Evolutionary conservation across 2,888 invertebrate species (phyloP).

Genomic region (Thereva nobilitata): DNA sequence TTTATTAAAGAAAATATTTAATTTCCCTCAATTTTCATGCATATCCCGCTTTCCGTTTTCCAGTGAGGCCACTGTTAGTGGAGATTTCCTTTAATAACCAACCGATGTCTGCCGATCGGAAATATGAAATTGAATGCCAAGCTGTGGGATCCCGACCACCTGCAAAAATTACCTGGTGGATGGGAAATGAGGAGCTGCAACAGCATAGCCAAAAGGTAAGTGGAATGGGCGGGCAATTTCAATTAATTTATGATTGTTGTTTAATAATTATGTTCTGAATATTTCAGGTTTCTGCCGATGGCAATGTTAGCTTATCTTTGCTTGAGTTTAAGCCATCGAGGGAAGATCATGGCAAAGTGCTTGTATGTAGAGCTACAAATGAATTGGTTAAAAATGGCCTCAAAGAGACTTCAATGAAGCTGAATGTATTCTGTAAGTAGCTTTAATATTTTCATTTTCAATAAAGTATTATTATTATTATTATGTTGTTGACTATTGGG

Average conservation of each 20-base stretch:
- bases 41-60: conserved; percentile 46
- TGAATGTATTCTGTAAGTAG: conserved; percentile 87
- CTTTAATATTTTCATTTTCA: background rate
- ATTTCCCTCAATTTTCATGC: background rate
- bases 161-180: conserved; percentile 84
- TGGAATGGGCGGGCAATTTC: background rate
- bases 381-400: conserved; percentile 71
- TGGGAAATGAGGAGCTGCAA: conserved; percentile 71
- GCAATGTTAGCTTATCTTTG: conserved; percentile 79
- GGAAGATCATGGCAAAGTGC: conserved; percentile 75
- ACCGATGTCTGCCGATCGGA: conserved; percentile 80
- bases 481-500: too few species aligned
- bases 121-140: conserved; percentile 81
- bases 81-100: conserved; percentile 79
- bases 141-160: conserved; percentile 84
- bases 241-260: background rate
- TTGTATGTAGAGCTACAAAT: conserved; percentile 83
- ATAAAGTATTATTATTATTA: too few species aligned
- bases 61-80: conserved; percentile 81
- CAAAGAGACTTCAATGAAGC: conserved; percentile 77
- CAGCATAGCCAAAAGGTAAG: conserved; percentile 56
- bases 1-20: too few species aligned
- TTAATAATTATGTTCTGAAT: conserved; percentile 2
- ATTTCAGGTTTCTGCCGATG: conserved; percentile 73
- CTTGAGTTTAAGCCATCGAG: conserved; percentile 75